These are phyloP conservation scores for Trichonephila clavipes DNA, from an alignment of 1,140 invertebrate species.

Conservation along the genomic window DNA sequence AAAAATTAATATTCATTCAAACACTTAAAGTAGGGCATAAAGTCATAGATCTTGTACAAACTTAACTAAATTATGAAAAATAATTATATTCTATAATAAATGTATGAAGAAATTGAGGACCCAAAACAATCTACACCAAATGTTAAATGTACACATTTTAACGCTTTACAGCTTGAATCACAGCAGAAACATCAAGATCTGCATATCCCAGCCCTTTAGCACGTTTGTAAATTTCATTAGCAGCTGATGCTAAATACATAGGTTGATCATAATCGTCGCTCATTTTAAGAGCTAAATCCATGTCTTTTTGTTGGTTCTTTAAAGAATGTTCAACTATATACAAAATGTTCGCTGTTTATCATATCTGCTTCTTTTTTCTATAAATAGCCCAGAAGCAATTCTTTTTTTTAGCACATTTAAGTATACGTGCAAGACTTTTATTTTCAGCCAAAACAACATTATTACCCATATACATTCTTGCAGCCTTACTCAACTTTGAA, in stretches of 20 bases:
- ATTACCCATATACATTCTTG: conserved; percentile 93
- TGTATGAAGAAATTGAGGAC: too few species aligned
- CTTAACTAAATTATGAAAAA: too few species aligned
- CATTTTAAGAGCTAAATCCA: conserved; percentile 91
- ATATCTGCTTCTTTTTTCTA: conserved; percentile 91
- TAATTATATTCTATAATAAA: too few species aligned
- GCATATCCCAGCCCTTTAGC: conserved; percentile 95
- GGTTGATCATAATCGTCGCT: conserved; percentile 95
- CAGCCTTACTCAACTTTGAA: conserved; percentile 95
- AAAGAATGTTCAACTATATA: conserved; percentile 88
- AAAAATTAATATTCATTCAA: too few species aligned
- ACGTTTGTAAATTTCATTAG: conserved; percentile 97
- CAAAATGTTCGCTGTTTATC: conserved; percentile 89
- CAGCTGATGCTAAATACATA: conserved; percentile 92
- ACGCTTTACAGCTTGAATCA: conserved; percentile 91
- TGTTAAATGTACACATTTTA: too few species aligned
- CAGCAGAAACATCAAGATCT: conserved; percentile 96
- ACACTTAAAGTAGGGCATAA: too few species aligned
- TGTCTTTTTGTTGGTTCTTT: conserved; percentile 96
- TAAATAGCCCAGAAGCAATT: conserved; percentile 89
- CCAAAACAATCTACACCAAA: too few species aligned
- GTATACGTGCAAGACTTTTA: conserved; percentile 96
- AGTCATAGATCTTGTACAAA: too few species aligned
- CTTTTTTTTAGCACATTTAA: conserved; percentile 91
- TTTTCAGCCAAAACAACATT: conserved; percentile 94